A percentile compares a stretch with the other conserved stretches of the same genome.
These are phyloP conservation scores for Jacana jacana DNA, from an alignment of 2,113 vertebrate genomes.

Conservation along the genomic window DNA sequence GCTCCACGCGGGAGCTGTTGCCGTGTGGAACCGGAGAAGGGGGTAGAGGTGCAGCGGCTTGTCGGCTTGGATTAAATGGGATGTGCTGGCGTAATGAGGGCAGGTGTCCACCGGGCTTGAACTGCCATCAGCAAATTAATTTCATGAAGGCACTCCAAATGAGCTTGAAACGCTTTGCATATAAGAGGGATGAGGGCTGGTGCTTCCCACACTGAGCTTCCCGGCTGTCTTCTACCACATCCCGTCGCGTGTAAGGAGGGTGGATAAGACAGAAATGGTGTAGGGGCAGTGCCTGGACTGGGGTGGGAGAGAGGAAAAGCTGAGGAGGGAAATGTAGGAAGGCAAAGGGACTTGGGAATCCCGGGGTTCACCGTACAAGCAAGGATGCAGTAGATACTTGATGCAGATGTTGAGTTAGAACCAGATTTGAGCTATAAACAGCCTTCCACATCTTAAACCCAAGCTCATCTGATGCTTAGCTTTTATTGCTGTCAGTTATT, in stretches of 20 bases:
- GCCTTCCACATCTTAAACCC: neutral
- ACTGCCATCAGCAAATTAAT: neutral
- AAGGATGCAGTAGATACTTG: neutral
- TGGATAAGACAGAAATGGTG: neutral
- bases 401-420: neutral
- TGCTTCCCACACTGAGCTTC: neutral
- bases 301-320: neutral
- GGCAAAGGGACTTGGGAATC: neutral
- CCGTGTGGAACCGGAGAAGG: neutral
- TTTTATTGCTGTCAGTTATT: neutral
- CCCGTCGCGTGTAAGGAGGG: neutral
- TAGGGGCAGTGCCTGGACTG: constrained; percentile 1
- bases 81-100: neutral
- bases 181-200: neutral
- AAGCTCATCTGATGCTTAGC: neutral
- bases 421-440: neutral
- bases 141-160: neutral
- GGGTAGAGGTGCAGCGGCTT: neutral
- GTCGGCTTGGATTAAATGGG: neutral
- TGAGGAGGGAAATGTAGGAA: neutral
- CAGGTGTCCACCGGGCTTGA: neutral
- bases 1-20: neutral
- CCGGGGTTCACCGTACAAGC: neutral
- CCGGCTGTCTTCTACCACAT: neutral
- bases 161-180: neutral